Evolutionary conservation across 2,797 vertebrate species (phyloP).

Genomic region (Platalea minor): DNA sequence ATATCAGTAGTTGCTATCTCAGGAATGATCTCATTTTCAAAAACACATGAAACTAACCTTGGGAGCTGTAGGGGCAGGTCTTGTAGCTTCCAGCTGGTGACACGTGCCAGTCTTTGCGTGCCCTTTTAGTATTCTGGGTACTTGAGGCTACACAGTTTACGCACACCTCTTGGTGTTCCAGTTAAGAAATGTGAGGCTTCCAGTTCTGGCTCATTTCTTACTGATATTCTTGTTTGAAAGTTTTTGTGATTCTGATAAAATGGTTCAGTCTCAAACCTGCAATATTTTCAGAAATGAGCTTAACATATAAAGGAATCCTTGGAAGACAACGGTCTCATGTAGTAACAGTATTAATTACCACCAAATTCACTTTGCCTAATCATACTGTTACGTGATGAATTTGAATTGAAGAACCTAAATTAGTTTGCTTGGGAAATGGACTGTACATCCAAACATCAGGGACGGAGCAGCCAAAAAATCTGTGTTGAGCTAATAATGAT

Average conservation of each 20-base stretch:
- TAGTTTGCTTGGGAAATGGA: background rate
- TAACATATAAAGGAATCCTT: background rate
- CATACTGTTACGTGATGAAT: accelerated
- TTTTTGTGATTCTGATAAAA: background rate
- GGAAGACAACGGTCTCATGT: accelerated
- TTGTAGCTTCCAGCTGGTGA: background rate
- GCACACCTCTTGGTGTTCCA: background rate
- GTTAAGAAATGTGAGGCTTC: background rate
- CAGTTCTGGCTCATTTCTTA: background rate
- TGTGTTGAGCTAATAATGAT: conserved; percentile 23
- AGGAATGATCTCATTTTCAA: background rate
- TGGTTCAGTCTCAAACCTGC: background rate
- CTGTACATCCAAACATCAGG: background rate
- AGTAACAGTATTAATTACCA: background rate
- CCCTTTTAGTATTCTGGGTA: background rate
- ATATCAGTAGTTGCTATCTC: background rate
- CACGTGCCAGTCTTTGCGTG: background rate
- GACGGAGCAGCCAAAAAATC: background rate
- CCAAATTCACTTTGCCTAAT: background rate
- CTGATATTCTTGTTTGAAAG: background rate
- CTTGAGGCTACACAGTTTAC: background rate
- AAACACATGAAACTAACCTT: background rate
- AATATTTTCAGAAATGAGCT: background rate
- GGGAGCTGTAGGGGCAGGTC: background rate
- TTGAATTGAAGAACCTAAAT: background rate